A percentile compares a stretch with the other conserved stretches of the same genome.
phyloP scores from a whole-genome alignment of 2,888 invertebrate species.

The Drosophila prostipennis region DNA sequence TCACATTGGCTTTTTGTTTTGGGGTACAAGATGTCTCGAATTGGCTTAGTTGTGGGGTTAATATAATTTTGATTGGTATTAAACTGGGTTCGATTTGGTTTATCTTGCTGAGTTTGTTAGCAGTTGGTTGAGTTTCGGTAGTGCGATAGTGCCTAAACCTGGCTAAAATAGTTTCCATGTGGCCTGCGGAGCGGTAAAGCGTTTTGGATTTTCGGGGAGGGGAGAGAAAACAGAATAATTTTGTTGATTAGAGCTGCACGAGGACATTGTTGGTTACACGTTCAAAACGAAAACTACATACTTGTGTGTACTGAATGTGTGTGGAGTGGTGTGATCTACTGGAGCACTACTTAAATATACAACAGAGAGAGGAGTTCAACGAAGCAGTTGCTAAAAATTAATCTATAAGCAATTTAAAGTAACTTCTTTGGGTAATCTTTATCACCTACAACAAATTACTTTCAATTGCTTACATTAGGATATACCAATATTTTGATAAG shows the following conservation, averaged over 20 bases:
- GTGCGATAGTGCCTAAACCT: slow-evolving; percentile 65
- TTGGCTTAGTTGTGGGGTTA: slow-evolving; percentile 74
- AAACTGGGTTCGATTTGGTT: slow-evolving; percentile 44
- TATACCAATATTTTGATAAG: background rate
- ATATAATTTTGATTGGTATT: slow-evolving; percentile 60
- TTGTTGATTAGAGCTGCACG: slow-evolving; percentile 62
- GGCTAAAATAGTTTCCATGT: slow-evolving; percentile 81
- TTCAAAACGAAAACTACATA: slow-evolving; percentile 63
- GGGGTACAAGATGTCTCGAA: slow-evolving; percentile 56
- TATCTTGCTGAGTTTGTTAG: slow-evolving; percentile 36
- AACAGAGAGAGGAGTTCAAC: slow-evolving; percentile 29
- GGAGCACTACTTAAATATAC: slow-evolving; percentile 29
- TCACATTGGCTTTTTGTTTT: slow-evolving; percentile 55
- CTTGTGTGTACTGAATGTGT: slow-evolving; percentile 46
- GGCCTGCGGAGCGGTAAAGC: slow-evolving; percentile 78
- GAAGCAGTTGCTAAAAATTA: slow-evolving; percentile 20
- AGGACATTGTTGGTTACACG: slow-evolving; percentile 51
- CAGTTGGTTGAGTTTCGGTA: slow-evolving; percentile 36
- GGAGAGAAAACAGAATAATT: slow-evolving; percentile 65
- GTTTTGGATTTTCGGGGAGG: slow-evolving; percentile 48
- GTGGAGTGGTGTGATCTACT: slow-evolving; percentile 40
- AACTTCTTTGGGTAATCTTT: background rate
- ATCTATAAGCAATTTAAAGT: background rate
- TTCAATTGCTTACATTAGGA: background rate
- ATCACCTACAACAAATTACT: background rate